phyloP scores from a whole-genome alignment of 2,888 invertebrate genomes.

The Tachina lurida region DNA sequence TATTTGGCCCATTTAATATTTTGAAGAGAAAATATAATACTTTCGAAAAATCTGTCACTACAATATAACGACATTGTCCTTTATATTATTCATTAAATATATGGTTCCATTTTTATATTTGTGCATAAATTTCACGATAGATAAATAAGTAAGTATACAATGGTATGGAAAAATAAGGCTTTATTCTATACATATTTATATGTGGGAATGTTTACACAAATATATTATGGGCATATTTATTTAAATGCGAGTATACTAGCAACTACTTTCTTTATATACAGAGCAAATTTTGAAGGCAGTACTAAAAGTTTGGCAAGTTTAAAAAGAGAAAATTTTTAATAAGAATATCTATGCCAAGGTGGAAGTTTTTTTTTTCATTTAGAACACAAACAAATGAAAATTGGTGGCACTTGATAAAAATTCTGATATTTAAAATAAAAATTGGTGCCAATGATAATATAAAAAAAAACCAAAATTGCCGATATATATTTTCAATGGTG shows the following conservation, averaged over 20 bases:
- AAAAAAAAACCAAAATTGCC: too few species aligned
- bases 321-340: too few species aligned
- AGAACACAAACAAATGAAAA: too few species aligned
- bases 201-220: neutral
- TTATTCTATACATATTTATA: neutral
- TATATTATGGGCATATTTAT: constrained; percentile 4
- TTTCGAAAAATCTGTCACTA: constrained; percentile 45
- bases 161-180: neutral
- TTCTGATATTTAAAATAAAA: too few species aligned
- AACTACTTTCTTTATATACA: neutral
- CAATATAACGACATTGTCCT: constrained; percentile 45
- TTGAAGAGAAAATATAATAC: neutral
- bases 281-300: neutral
- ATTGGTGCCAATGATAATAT: too few species aligned
- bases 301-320: neutral
- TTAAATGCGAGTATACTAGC: constrained; percentile 7
- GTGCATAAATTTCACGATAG: constrained; percentile 27
- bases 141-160: constrained; percentile 3
- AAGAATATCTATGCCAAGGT: too few species aligned
- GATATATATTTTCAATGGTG: too few species aligned
- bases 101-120: constrained; percentile 41
- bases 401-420: too few species aligned
- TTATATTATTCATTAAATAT: constrained; percentile 55
- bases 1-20: constrained; percentile 7
- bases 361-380: too few species aligned